Evolutionary conservation across 1,140 invertebrate species (phyloP).

Genomic region (Pectinophora gossypiella): DNA sequence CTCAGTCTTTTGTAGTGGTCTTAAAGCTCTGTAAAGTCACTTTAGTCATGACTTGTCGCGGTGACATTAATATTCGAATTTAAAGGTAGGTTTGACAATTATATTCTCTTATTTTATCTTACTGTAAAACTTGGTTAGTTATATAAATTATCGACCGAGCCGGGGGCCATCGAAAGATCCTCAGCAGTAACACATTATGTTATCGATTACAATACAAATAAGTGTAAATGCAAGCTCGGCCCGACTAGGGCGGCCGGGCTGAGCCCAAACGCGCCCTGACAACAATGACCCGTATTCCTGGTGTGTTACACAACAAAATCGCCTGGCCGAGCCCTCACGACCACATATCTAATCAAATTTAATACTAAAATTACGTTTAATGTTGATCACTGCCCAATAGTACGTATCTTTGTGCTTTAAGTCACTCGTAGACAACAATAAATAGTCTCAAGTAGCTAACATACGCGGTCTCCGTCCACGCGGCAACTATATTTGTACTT

Average conservation of each 20-base stretch:
- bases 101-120: too few relatives aligned
- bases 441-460: conserved; percentile 53
- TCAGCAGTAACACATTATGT: conserved; percentile 57
- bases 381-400: conserved; percentile 75
- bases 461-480: conserved; percentile 53
- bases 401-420: conserved; percentile 73
- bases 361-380: conserved; percentile 70
- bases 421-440: conserved; percentile 68
- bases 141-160: too few relatives aligned
- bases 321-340: conserved; percentile 47
- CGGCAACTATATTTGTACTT: conserved; percentile 49
- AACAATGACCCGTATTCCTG: conserved; percentile 66
- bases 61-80: too few relatives aligned
- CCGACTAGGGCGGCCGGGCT: conserved; percentile 31
- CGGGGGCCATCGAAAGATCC: too few relatives aligned
- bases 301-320: conserved; percentile 62
- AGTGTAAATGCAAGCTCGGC: conserved; percentile 54
- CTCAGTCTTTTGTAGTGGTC: conserved; percentile 15
- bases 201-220: conserved; percentile 65
- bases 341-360: conserved; percentile 64
- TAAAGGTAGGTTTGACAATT: too few relatives aligned
- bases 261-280: conserved; percentile 35
- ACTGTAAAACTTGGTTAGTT: too few relatives aligned
- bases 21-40: neutral
- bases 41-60: too few relatives aligned